Percentiles rank a stretch among this genome's conserved stretches.
Evolutionary conservation across 1,140 invertebrate species (phyloP).

Genomic region (Eubasilissa regina): DNA sequence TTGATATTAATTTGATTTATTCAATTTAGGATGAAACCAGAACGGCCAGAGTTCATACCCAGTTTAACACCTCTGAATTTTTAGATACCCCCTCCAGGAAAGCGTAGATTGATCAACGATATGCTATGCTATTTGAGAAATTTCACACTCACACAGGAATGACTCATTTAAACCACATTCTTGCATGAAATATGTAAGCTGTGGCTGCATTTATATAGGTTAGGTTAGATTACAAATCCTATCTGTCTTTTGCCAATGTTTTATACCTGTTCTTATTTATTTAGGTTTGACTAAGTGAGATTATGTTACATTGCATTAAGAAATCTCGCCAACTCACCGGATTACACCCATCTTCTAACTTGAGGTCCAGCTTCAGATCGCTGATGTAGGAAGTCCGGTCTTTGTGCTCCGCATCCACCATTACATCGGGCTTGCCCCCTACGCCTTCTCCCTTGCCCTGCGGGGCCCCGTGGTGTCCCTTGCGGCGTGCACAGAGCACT

Average conservation of each 20-base stretch:
- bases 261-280: too few species aligned
- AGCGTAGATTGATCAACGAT: not conserved
- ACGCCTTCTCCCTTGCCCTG: not conserved
- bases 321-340: conserved; percentile 63
- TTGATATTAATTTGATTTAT: too few species aligned
- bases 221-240: not conserved
- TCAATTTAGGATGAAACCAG: too few species aligned
- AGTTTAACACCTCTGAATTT: not conserved
- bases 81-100: not conserved
- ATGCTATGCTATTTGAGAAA: not conserved
- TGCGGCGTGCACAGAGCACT: conserved; percentile 4
- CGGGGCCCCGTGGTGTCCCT: not conserved
- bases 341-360: conserved; percentile 85
- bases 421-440: conserved; percentile 67
- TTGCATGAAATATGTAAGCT: not conserved
- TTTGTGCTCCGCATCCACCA: conserved; percentile 78
- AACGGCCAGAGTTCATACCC: too few species aligned
- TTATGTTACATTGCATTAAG: too few species aligned
- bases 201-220: not conserved
- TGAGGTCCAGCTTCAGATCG: conserved; percentile 90
- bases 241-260: too few species aligned
- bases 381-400: conserved; percentile 92
- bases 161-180: not conserved
- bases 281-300: too few species aligned
- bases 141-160: too few species aligned